A percentile compares a stretch with the other conserved stretches of the same genome.
Evolutionary conservation across 2,797 vertebrate genomes (phyloP).

Genomic region (Nyctibius grandis): DNA sequence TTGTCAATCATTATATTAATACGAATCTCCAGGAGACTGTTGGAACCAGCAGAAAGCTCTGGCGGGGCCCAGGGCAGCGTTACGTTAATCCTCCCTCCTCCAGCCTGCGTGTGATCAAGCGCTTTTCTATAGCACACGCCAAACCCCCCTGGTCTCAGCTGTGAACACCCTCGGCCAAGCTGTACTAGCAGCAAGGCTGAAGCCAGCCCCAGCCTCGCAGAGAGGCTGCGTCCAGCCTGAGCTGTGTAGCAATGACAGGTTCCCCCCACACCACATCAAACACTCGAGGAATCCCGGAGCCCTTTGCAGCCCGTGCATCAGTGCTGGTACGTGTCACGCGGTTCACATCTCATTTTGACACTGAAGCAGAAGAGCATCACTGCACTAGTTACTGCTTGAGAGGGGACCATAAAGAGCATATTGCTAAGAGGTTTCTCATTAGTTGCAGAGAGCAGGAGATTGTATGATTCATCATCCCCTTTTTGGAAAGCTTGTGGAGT

Average conservation of each 20-base stretch:
- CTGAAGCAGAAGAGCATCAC: neutral
- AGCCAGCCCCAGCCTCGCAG: neutral
- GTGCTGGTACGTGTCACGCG: neutral
- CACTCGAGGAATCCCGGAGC: neutral
- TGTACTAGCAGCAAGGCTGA: neutral
- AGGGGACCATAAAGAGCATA: neutral
- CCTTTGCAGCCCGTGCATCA: constrained; percentile 1
- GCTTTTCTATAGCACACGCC: accelerated
- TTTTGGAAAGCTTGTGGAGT: neutral
- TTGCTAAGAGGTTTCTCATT: neutral
- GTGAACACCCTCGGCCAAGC: neutral
- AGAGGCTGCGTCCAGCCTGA: neutral
- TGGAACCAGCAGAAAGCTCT: neutral
- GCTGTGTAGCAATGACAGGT: no score
- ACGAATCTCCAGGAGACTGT: neutral
- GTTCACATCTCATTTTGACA: neutral
- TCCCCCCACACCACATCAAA: neutral
- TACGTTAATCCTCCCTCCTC: accelerated
- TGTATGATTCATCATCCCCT: neutral
- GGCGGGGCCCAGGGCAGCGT: neutral
- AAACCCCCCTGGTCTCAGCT: neutral
- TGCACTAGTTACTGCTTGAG: neutral
- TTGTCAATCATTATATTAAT: neutral
- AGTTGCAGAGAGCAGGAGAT: neutral
- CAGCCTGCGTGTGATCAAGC: accelerated